Percentiles rank a stretch among this genome's conserved stretches.
phyloP scores from a whole-genome alignment of 2,797 vertebrate species.

The Rhynchotus rufescens region DNA sequence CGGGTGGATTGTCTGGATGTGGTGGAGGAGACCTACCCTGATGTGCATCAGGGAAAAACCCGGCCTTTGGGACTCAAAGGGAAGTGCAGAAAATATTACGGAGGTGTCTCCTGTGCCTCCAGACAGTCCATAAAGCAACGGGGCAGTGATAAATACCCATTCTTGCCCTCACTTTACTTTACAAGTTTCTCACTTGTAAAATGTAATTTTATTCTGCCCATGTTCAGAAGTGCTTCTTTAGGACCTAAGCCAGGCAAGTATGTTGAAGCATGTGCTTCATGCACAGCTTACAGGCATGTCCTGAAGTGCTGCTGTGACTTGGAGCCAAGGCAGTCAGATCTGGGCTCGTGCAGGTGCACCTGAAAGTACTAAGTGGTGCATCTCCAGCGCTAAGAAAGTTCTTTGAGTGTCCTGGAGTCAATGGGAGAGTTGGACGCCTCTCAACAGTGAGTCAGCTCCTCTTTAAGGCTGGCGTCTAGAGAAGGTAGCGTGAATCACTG shows the following conservation, averaged over 20 bases:
- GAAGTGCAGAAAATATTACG: background rate
- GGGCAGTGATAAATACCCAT: background rate
- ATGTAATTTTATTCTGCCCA: background rate
- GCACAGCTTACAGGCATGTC: background rate
- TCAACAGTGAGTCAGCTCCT: constrained; percentile 39
- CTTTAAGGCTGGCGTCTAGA: background rate
- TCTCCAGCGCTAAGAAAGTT: background rate
- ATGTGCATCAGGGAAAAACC: no score
- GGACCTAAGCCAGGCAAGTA: background rate
- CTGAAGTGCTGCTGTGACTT: background rate
- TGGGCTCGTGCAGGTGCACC: background rate
- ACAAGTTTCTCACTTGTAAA: background rate
- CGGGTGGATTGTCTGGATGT: background rate
- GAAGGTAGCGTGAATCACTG: constrained; percentile 30
- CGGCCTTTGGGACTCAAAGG: background rate
- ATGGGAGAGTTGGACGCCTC: background rate
- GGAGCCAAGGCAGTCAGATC: background rate
- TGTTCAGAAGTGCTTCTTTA: background rate
- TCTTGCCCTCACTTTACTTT: background rate
- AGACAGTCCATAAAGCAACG: background rate
- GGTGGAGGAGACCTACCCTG: background rate
- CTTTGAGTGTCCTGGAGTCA: background rate
- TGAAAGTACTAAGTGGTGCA: background rate
- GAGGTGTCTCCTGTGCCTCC: background rate
- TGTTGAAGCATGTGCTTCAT: background rate